These are phyloP conservation scores for Pyrgilauda ruficollis DNA, from an alignment of 2,113 vertebrate species.

Conservation along the genomic window DNA sequence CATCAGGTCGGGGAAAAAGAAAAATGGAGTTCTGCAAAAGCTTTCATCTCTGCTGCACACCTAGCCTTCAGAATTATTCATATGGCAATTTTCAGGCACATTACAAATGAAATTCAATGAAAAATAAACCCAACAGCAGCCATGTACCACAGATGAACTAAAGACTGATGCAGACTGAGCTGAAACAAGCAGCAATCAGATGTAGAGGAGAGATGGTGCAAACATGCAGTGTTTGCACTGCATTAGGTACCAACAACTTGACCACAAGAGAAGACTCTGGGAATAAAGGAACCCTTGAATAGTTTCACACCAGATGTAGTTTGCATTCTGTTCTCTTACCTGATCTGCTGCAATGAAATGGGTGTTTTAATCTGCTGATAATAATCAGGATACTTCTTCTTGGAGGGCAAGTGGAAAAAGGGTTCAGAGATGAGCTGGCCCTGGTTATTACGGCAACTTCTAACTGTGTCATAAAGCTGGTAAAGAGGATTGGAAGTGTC, in stretches of 20 bases:
- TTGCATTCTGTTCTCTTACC: slow-evolving; percentile 74
- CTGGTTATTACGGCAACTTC: slow-evolving; percentile 93
- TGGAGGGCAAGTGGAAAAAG: slow-evolving; percentile 94
- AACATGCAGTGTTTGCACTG: not conserved
- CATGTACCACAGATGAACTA: not conserved
- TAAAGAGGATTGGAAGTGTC: slow-evolving; percentile 94
- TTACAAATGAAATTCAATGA: not conserved
- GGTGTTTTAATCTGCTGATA: slow-evolving; percentile 95
- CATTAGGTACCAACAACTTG: not conserved
- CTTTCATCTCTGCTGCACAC: not conserved
- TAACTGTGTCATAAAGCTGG: slow-evolving; percentile 93
- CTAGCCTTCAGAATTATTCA: not conserved
- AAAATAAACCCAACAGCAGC: not conserved
- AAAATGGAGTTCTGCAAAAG: not conserved
- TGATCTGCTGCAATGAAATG: slow-evolving; percentile 91
- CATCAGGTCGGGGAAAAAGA: not conserved
- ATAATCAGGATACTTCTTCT: slow-evolving; percentile 98
- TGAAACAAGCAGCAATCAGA: not conserved
- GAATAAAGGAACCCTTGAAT: not conserved
- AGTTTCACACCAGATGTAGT: not conserved
- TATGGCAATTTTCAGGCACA: not conserved
- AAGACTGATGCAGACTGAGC: not conserved
- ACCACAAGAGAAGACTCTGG: not conserved
- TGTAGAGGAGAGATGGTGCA: not conserved
- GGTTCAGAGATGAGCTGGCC: slow-evolving; percentile 95